Conservation (phyloP, 1,140 invertebrate genomes). For the Olivierus martensii region DNA sequence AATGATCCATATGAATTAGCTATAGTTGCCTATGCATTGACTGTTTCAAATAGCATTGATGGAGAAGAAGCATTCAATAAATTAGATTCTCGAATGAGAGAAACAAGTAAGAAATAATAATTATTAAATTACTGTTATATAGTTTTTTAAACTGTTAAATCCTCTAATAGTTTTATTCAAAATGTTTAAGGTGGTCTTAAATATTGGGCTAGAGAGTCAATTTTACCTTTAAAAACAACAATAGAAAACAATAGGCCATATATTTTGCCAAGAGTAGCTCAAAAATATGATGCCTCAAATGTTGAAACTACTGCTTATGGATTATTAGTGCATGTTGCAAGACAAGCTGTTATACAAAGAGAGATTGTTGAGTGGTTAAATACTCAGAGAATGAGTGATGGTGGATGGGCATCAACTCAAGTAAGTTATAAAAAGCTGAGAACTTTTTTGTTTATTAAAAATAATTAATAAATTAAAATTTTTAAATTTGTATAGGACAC, state of each 20-base stretch:
- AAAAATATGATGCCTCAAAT: conserved; percentile 77
- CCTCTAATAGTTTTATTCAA: no score
- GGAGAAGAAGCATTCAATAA: conserved; percentile 68
- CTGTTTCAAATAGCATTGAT: conserved; percentile 56
- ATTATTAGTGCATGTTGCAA: conserved; percentile 68
- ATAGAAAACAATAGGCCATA: conserved; percentile 83
- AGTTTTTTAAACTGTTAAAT: no score
- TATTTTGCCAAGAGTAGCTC: conserved; percentile 66
- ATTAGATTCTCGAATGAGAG: conserved; percentile 45
- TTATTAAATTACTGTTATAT: no score
- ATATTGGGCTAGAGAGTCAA: conserved; percentile 65
- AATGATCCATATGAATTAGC: conserved; percentile 70
- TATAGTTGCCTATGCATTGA: conserved; percentile 72
- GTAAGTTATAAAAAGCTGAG: conserved; percentile 26
- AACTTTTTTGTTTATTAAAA: neutral
- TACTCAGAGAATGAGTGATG: conserved; percentile 73
- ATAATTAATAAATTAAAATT: conserved; percentile 9
- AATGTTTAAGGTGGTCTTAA: conserved; percentile 27
- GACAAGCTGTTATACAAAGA: conserved; percentile 62
- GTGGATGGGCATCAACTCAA: conserved; percentile 89
- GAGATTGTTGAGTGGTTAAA: conserved; percentile 88
- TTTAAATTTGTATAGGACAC: conserved; percentile 47
- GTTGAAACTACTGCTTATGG: conserved; percentile 87
- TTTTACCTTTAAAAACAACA: conserved; percentile 63
- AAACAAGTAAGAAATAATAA: conserved; percentile 38